Evolutionary conservation across 53 echinoderm and acorn worm species (phyloP).

Genomic region (Patiria pectinifera): DNA sequence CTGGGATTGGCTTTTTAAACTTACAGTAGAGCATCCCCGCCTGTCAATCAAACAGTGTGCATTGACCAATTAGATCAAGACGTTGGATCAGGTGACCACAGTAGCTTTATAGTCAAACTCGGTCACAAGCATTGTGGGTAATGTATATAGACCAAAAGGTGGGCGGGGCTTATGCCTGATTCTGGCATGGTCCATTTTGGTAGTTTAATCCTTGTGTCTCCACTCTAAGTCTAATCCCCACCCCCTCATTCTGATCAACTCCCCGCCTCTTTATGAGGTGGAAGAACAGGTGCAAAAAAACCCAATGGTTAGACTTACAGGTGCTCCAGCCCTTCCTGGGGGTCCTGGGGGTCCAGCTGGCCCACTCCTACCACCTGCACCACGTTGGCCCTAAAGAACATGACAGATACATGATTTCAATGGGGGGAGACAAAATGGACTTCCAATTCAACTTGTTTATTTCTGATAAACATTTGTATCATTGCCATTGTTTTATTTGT

Average conservation of each 20-base stretch:
- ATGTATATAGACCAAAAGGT: no score
- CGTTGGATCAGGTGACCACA: no score
- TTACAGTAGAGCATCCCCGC: no score
- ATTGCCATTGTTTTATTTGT: not conserved
- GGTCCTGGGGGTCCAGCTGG: constrained; percentile 91
- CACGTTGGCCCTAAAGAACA: constrained; percentile 80
- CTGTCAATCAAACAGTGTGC: not conserved
- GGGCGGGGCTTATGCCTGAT: no score
- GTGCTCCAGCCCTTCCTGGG: constrained; percentile 92
- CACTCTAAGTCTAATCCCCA: no score
- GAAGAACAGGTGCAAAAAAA: constrained; percentile 34
- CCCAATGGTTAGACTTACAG: constrained; percentile 46
- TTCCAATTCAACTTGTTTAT: not conserved
- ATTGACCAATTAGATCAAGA: not conserved
- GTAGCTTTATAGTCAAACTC: no score
- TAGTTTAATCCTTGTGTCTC: no score
- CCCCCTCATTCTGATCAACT: no score
- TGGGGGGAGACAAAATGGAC: not conserved
- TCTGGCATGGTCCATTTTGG: no score
- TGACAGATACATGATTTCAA: not conserved
- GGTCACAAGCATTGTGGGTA: no score
- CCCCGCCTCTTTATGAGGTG: not conserved
- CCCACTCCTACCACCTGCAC: constrained; percentile 82
- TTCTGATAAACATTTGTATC: not conserved
- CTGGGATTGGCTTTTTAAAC: no score